Evolutionary conservation across 2,888 invertebrate genomes (phyloP).

Genomic region (Prenolepis imparis): DNA sequence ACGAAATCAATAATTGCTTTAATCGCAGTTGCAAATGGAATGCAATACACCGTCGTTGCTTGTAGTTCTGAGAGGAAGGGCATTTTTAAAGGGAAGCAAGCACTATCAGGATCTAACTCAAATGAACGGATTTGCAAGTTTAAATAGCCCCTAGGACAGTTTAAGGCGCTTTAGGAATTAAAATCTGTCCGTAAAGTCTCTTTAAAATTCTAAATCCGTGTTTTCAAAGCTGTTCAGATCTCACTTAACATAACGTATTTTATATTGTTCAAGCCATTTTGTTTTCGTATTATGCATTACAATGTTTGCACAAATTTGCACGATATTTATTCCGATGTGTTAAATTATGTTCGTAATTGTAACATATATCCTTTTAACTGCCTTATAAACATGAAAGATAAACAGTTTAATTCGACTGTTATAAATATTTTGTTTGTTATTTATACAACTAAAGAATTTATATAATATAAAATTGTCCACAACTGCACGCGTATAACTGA

Average conservation of each 20-base stretch:
- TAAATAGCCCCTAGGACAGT: slow-evolving; percentile 49
- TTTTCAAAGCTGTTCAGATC: slow-evolving; percentile 49
- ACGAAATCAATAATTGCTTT: slow-evolving; percentile 56
- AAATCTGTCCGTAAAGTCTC: slow-evolving; percentile 58
- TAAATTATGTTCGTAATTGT: slow-evolving; percentile 17
- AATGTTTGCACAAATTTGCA: slow-evolving; percentile 9
- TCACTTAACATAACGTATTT: slow-evolving; percentile 45
- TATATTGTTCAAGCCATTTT: slow-evolving; percentile 30
- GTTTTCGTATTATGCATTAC: slow-evolving; percentile 15
- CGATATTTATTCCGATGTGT: slow-evolving; percentile 1
- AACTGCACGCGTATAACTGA: neutral
- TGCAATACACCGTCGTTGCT: slow-evolving; percentile 35
- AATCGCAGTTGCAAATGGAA: slow-evolving; percentile 46
- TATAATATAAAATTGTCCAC: neutral
- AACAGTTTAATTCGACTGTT: neutral
- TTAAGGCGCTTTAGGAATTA: slow-evolving; percentile 63
- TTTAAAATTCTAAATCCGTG: slow-evolving; percentile 58
- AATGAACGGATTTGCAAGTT: slow-evolving; percentile 56
- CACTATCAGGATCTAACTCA: slow-evolving; percentile 45
- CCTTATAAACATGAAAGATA: neutral
- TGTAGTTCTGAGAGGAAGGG: slow-evolving; percentile 37
- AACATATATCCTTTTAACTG: slow-evolving; percentile 14
- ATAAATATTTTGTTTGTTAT: slow-evolving; percentile 5
- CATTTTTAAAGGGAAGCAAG: slow-evolving; percentile 54
- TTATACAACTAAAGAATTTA: slow-evolving; percentile 2